phyloP scores from a whole-genome alignment of 2,797 vertebrate species.

The Poeciliopsis gracilis region DNA sequence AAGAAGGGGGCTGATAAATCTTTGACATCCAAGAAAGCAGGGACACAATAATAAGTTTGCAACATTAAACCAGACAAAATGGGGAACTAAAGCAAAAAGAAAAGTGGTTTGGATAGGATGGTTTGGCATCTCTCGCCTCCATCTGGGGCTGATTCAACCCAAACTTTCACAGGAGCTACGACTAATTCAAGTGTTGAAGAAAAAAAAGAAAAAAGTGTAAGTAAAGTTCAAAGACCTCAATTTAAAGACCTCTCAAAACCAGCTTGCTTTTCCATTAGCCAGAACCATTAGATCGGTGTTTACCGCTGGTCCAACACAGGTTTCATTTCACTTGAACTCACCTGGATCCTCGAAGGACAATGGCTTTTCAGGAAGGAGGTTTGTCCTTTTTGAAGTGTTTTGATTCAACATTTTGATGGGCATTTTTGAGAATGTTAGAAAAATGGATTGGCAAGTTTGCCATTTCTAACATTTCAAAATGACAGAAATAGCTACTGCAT shows the following conservation, averaged over 20 bases:
- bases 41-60: slow-evolving; percentile 41
- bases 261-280: not conserved
- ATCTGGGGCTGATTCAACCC: slow-evolving; percentile 10
- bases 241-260: slow-evolving; percentile 1
- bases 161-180: not conserved
- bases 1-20: slow-evolving; percentile 13
- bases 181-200: not conserved
- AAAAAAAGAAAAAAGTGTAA: not conserved
- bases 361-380: not conserved
- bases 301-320: not conserved
- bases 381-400: not conserved
- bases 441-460: not conserved
- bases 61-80: slow-evolving; percentile 16
- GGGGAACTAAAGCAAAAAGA: not conserved
- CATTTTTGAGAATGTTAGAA: not conserved
- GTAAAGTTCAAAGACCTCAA: not conserved
- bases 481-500: not conserved
- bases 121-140: slow-evolving; percentile 21
- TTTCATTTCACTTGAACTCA: not conserved
- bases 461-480: not conserved
- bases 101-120: slow-evolving; percentile 25
- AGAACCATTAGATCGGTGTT: not conserved
- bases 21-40: slow-evolving; percentile 11
- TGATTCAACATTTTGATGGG: not conserved
- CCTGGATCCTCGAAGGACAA: not conserved